Conservation (phyloP, 2,888 invertebrate species). For the Aleiodes alternator region DNA sequence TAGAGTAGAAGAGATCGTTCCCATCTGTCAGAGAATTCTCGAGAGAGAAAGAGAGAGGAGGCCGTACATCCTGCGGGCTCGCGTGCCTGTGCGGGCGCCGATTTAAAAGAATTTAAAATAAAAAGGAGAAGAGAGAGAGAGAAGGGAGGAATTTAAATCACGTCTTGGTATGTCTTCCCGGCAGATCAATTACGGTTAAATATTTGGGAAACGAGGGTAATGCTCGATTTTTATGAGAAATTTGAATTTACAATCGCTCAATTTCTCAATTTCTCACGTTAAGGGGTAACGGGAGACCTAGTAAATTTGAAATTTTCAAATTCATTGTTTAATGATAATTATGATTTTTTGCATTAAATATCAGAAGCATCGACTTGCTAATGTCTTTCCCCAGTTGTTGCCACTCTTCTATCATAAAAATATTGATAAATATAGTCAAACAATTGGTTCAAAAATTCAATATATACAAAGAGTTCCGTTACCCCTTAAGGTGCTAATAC, state of each 20-base stretch:
- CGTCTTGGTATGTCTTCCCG: conserved; percentile 21
- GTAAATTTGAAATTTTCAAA: too few species aligned
- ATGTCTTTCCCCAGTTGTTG: too few species aligned
- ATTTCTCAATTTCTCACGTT: too few species aligned
- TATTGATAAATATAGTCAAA: too few species aligned
- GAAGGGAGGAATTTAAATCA: conserved; percentile 19
- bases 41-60: conserved; percentile 10
- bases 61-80: conserved; percentile 46
- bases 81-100: conserved; percentile 44
- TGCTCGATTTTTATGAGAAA: not conserved
- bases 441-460: too few species aligned
- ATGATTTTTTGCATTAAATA: too few species aligned
- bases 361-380: too few species aligned
- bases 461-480: too few species aligned
- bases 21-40: conserved; percentile 46
- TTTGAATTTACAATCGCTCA: not conserved
- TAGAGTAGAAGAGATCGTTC: conserved; percentile 31
- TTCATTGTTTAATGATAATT: too few species aligned
- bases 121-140: not conserved
- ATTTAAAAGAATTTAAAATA: not conserved
- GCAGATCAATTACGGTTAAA: not conserved
- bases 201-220: not conserved
- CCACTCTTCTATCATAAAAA: too few species aligned
- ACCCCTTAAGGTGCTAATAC: too few species aligned
- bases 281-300: too few species aligned